phyloP scores from a whole-genome alignment of 2,888 invertebrate species.

The Drosophila siamana region DNA sequence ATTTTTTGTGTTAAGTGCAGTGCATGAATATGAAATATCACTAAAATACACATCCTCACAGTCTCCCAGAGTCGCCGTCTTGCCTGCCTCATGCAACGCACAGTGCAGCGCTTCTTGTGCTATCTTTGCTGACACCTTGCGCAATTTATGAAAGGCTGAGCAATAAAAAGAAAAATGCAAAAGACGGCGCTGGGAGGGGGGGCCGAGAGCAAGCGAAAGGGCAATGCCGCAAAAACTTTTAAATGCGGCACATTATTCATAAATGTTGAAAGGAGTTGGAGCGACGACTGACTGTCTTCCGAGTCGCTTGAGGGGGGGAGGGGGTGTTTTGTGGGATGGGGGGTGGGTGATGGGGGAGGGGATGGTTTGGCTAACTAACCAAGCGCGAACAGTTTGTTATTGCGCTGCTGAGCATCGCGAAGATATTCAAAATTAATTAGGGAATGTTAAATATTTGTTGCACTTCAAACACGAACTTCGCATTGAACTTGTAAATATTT shows the following conservation, averaged over 20 bases:
- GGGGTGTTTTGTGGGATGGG: no score
- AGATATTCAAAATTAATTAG: conserved; percentile 72
- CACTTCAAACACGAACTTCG: conserved; percentile 68
- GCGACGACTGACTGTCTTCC: not conserved
- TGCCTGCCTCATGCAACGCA: conserved; percentile 42
- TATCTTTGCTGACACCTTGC: conserved; percentile 76
- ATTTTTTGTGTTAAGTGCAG: conserved; percentile 56
- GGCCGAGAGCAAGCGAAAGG: conserved; percentile 10
- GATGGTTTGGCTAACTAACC: conserved; percentile 10
- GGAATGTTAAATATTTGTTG: conserved; percentile 72
- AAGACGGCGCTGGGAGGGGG: no score
- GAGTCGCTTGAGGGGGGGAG: no score
- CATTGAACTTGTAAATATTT: conserved; percentile 70
- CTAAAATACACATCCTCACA: conserved; percentile 28
- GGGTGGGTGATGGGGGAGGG: not conserved
- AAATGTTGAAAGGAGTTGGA: conserved; percentile 49
- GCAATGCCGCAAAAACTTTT: conserved; percentile 68
- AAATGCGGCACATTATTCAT: conserved; percentile 77
- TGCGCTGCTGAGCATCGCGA: conserved; percentile 15
- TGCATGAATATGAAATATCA: conserved; percentile 70
- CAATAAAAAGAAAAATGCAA: conserved; percentile 24
- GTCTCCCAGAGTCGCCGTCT: conserved; percentile 31
- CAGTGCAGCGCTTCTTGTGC: conserved; percentile 34
- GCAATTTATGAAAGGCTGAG: conserved; percentile 69
- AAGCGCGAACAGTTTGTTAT: conserved; percentile 29